Percentiles rank a stretch among this genome's conserved stretches.
phyloP scores from a whole-genome alignment of 2,888 invertebrate genomes.

The Icerya purchasi region DNA sequence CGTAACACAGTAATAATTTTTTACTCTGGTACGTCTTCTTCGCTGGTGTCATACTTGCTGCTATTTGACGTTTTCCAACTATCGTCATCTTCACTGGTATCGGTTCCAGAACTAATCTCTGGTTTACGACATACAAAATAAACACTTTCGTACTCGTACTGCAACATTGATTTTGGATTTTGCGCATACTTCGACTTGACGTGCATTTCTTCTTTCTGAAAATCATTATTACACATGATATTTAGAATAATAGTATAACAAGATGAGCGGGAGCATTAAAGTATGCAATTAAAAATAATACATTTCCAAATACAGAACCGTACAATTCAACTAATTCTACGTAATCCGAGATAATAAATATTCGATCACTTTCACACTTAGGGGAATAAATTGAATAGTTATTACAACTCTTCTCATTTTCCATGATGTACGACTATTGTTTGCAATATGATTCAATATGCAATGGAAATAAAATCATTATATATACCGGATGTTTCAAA shows the following conservation, averaged over 20 bases:
- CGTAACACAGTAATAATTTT: too few relatives aligned
- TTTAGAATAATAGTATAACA: not conserved
- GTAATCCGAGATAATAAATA: too few relatives aligned
- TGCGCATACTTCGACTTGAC: slow-evolving; percentile 77
- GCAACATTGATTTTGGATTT: slow-evolving; percentile 78
- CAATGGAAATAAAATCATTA: too few relatives aligned
- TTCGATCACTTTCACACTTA: too few relatives aligned
- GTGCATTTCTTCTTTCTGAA: slow-evolving; percentile 52
- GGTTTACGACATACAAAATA: slow-evolving; percentile 81
- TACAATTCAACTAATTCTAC: too few relatives aligned
- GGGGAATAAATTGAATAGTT: too few relatives aligned
- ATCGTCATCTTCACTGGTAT: not conserved
- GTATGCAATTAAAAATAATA: not conserved
- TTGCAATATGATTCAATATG: too few relatives aligned
- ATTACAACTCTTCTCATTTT: too few relatives aligned
- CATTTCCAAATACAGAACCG: too few relatives aligned
- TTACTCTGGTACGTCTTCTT: not conserved
- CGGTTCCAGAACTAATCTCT: not conserved
- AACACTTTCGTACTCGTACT: slow-evolving; percentile 75
- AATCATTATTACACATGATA: slow-evolving; percentile 18
- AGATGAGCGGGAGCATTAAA: not conserved
- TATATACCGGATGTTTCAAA: too few relatives aligned
- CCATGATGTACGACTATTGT: too few relatives aligned
- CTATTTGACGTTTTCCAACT: not conserved
- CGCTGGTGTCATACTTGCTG: not conserved